Percentiles rank a stretch among this genome's conserved stretches.
phyloP scores from a whole-genome alignment of 2,113 vertebrate species.

The Zosterops lateralis region DNA sequence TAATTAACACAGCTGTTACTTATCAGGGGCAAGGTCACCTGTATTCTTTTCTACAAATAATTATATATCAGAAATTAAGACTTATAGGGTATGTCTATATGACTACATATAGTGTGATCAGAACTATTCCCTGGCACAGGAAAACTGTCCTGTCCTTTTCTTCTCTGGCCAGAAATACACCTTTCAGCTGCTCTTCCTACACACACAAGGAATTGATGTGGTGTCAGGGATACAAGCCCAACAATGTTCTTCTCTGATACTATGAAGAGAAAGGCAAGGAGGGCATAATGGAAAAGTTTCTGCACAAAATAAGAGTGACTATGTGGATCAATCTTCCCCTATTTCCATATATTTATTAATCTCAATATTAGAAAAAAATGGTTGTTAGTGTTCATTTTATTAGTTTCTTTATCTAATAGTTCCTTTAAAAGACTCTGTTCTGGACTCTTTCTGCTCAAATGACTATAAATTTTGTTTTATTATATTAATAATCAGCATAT shows the following conservation, averaged over 20 bases:
- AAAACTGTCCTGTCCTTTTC: background rate
- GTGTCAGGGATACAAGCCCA: background rate
- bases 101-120: background rate
- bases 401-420: background rate
- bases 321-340: background rate
- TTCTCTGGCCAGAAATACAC: background rate
- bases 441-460: background rate
- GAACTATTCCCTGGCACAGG: background rate
- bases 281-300: background rate
- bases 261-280: background rate
- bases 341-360: background rate
- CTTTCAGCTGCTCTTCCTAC: background rate
- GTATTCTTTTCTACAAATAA: background rate
- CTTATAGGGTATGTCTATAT: background rate
- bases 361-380: background rate
- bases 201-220: background rate
- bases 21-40: background rate
- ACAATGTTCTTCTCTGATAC: background rate
- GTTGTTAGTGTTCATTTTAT: background rate
- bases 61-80: background rate
- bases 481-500: background rate
- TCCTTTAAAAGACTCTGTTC: background rate
- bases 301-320: background rate
- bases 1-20: background rate
- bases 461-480: background rate